Conservation (phyloP, 2,888 invertebrate species). For the Ophion ellenae region DNA sequence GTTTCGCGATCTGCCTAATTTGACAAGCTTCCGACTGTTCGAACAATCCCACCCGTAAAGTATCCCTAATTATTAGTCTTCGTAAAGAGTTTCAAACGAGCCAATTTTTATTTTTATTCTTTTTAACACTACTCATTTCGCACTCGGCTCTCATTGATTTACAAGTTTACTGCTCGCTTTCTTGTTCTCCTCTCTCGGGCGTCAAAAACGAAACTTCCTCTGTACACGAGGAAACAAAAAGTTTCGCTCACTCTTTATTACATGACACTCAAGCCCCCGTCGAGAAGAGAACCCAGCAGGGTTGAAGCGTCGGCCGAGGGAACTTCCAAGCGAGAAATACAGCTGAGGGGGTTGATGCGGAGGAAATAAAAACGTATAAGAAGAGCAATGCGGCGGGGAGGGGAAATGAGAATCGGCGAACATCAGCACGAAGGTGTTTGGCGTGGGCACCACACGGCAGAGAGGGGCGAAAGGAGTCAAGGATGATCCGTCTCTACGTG, state of each 20-base stretch:
- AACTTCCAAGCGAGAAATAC: conserved; percentile 23
- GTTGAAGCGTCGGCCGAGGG: neutral
- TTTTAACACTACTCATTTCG: neutral
- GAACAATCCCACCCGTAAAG: neutral
- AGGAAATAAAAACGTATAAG: conserved; percentile 27
- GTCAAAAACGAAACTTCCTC: neutral
- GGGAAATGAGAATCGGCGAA: conserved; percentile 36
- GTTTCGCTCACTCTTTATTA: neutral
- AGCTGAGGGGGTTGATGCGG: conserved; percentile 7
- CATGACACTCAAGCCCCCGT: conserved; percentile 9
- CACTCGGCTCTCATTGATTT: neutral
- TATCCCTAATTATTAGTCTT: neutral
- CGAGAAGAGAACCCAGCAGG: conserved; percentile 7
- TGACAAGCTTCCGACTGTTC: neutral
- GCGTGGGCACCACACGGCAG: neutral
- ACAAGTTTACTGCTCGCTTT: neutral
- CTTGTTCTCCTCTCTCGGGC: neutral
- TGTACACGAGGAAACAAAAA: neutral
- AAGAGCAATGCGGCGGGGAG: conserved; percentile 6
- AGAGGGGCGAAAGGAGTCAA: conserved; percentile 26
- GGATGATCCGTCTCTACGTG: conserved; percentile 73
- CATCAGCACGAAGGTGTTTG: conserved; percentile 60
- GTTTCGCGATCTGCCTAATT: no score
- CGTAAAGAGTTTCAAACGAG: neutral
- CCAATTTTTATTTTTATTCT: neutral